These are phyloP conservation scores for Miichthys miiuy DNA, from an alignment of 2,797 vertebrate species.

Conservation along the genomic window DNA sequence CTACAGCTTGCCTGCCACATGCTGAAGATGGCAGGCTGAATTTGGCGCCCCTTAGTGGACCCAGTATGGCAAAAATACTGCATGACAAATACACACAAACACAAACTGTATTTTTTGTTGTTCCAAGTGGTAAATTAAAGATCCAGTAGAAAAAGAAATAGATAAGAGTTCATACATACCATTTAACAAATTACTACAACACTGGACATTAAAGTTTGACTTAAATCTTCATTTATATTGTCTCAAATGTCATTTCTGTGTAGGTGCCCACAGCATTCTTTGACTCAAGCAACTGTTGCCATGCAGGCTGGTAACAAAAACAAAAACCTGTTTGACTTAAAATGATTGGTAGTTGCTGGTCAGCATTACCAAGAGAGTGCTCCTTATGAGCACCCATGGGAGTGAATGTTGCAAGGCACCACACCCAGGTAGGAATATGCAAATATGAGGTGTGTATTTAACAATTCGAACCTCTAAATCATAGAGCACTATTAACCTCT, in stretches of 20 bases:
- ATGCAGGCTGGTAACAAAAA: neutral
- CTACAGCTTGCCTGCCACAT: neutral
- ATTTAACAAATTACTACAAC: neutral
- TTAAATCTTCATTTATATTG: neutral
- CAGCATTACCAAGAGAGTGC: constrained; percentile 17
- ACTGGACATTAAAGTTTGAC: neutral
- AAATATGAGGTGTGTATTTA: neutral
- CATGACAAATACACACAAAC: neutral
- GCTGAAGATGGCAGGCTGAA: neutral
- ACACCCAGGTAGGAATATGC: neutral
- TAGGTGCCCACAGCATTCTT: neutral
- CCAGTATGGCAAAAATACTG: neutral
- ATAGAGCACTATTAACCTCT: too few species aligned
- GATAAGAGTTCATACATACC: neutral
- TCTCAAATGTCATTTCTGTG: neutral
- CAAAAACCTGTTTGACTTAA: neutral
- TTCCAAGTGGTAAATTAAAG: neutral
- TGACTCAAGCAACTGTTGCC: neutral
- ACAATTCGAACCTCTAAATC: too few species aligned
- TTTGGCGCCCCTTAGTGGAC: constrained; percentile 62
- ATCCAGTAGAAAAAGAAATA: neutral
- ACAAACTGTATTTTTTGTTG: neutral
- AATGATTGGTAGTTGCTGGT: neutral
- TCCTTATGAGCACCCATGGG: neutral
- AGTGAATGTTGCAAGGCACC: too few species aligned